A percentile compares a stretch with the other conserved stretches of the same genome.
phyloP scores from a whole-genome alignment of 2,888 invertebrate genomes.

The Sphinx pinastri region DNA sequence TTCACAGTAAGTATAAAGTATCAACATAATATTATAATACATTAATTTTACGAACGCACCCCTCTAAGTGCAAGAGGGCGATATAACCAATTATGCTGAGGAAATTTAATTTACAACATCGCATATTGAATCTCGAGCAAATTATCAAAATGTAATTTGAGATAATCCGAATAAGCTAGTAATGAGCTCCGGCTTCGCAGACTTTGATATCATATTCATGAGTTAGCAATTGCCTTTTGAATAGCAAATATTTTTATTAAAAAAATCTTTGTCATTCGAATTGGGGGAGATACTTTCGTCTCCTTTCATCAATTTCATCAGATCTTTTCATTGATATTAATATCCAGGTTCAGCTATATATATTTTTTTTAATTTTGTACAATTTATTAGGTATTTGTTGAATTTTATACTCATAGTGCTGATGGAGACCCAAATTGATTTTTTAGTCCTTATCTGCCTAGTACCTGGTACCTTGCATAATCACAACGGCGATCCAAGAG shows the following conservation, averaged over 20 bases:
- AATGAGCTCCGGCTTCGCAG: constrained; percentile 15
- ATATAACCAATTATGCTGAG: neutral
- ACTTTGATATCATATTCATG: constrained; percentile 5
- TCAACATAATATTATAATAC: no score
- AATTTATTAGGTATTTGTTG: no score
- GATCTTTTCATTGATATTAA: constrained; percentile 11
- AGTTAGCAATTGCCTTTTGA: constrained; percentile 2
- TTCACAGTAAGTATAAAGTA: no score
- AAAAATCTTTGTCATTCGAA: neutral
- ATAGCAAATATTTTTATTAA: neutral
- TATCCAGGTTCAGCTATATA: neutral
- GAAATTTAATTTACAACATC: constrained; percentile 3
- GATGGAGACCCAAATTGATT: no score
- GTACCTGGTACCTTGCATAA: no score
- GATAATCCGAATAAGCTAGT: constrained; percentile 19
- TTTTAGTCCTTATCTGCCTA: no score
- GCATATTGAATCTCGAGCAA: neutral
- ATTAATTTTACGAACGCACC: neutral
- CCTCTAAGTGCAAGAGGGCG: neutral
- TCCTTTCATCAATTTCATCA: constrained; percentile 10
- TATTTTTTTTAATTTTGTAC: no score
- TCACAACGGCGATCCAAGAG: no score
- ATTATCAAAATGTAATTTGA: constrained; percentile 17
- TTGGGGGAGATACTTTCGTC: neutral
- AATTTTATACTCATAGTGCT: no score